phyloP scores from a whole-genome alignment of 2,888 invertebrate species.

The Ptychoptera contaminata region DNA sequence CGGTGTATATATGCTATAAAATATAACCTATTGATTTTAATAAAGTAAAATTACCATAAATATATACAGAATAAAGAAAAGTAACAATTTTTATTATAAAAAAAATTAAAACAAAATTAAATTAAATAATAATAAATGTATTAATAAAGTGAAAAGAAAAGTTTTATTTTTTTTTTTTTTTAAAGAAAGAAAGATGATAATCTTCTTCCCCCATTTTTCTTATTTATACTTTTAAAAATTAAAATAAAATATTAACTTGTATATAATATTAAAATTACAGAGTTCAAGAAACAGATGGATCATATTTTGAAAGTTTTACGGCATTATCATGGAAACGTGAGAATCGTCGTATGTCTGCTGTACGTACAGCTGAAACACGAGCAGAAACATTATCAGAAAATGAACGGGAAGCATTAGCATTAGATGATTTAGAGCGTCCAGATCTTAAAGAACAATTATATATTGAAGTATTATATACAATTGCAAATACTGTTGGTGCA shows the following conservation, averaged over 20 bases:
- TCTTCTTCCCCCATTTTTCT: neutral
- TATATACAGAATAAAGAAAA: too few species aligned
- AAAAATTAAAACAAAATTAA: too few species aligned
- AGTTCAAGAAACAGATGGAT: conserved; percentile 86
- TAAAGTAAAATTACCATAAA: too few species aligned
- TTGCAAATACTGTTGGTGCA: conserved; percentile 78
- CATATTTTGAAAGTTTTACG: conserved; percentile 89
- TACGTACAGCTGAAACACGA: conserved; percentile 58
- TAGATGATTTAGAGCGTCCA: conserved; percentile 25
- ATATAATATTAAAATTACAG: conserved; percentile 33
- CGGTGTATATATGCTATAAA: too few species aligned
- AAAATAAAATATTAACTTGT: neutral
- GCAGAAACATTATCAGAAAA: conserved; percentile 46
- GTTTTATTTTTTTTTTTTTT: too few species aligned
- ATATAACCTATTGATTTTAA: too few species aligned
- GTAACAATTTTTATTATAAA: too few species aligned
- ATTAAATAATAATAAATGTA: too few species aligned
- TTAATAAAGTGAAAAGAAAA: neutral
- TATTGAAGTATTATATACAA: conserved; percentile 86
- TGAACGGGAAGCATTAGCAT: conserved; percentile 21
- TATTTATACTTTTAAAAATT: neutral
- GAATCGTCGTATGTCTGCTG: conserved; percentile 64
- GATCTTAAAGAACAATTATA: conserved; percentile 56
- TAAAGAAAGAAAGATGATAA: too few species aligned
- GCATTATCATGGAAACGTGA: conserved; percentile 85